These are phyloP conservation scores for Echinops telfairi DNA, from an alignment of 2,113 vertebrate species.

Conservation along the genomic window DNA sequence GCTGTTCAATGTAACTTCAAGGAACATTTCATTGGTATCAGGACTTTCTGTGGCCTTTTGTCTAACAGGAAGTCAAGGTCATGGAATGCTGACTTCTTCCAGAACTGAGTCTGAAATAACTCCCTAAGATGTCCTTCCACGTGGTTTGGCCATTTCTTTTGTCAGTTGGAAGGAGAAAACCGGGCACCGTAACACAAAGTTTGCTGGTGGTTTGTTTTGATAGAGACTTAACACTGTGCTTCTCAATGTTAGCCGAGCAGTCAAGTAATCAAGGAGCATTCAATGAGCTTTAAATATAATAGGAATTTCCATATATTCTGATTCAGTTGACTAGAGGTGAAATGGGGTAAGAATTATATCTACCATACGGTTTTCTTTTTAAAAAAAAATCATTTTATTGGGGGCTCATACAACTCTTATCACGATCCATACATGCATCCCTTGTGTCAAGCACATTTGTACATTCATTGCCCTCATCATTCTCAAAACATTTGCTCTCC, in stretches of 20 bases:
- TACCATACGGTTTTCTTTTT: not conserved
- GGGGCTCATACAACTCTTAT: too few species aligned
- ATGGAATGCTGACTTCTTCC: constrained; percentile 47
- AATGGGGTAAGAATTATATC: not conserved
- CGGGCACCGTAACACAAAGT: constrained; percentile 42
- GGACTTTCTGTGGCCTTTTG: constrained; percentile 62
- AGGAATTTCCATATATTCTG: not conserved
- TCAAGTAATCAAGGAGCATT: not conserved
- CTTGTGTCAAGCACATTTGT: too few species aligned
- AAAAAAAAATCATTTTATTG: too few species aligned
- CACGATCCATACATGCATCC: too few species aligned
- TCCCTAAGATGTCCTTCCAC: constrained; percentile 45
- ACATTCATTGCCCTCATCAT: too few species aligned
- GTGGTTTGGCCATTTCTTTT: constrained; percentile 52
- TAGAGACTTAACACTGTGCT: not conserved
- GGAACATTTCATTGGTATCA: constrained; percentile 70
- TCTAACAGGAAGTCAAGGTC: constrained; percentile 70
- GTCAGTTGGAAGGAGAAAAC: constrained; percentile 53
- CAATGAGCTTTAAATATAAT: constrained; percentile 47
- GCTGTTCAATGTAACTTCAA: constrained; percentile 71
- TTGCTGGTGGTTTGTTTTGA: constrained; percentile 63
- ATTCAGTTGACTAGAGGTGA: constrained; percentile 30
- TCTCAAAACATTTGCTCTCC: too few species aligned
- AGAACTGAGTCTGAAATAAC: constrained; percentile 43
- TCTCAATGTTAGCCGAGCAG: constrained; percentile 4